Base-by-base conservation (phyloP, 1,140 invertebrate species). In the Stegodyphus mimosarum region DNA sequence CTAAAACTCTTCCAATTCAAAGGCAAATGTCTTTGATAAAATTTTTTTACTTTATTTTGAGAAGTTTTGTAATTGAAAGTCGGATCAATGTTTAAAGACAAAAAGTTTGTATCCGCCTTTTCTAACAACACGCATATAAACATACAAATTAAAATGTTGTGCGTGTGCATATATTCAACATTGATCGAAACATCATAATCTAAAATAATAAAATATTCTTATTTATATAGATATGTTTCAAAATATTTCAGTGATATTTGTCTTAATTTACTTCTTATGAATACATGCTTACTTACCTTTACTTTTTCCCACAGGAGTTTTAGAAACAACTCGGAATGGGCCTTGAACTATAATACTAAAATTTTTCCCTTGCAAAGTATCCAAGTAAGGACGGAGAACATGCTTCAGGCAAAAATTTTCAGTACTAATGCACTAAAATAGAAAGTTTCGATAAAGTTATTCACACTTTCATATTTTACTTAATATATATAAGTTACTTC, bases 341-440 rank as follows among this genome's bases (percentile, higher is more conserved):
- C 89, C 89, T 52, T 88, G 79, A 11, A 87, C 87, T 13, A 89
- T 72, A 49, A 89, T 85, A 49, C 88, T 88, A 51, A 89, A 89
- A 3, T 89, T 88, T 17, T 89, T 89, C 5, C 88, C 89, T 4
- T 87, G 85, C 5, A 87, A 67, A n/a, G 88, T 87, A 50, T 89
- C 87, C 63, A 89, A 75, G 67, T 87, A 90, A 51, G 88, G 88
- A 51, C 86, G 87, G 63, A 89, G 73, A 49, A 87, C 87, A 18
- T 88, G 79, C n/a, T 77, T 77, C 51, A 87, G 67, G 60, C 89
- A 90, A 76, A 89, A 89, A 63, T 89, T 80, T 64, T 87, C 75
- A n/a, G 87, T 87, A 69, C 89, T 87, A 17, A 89, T 87, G 69
- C 89, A 90, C 89, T 90, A 86, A 50, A 74, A 75, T 49, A 5